Evolutionary conservation across 2,797 vertebrate genomes (phyloP).

Genomic region (Coregonus suidteri): DNA sequence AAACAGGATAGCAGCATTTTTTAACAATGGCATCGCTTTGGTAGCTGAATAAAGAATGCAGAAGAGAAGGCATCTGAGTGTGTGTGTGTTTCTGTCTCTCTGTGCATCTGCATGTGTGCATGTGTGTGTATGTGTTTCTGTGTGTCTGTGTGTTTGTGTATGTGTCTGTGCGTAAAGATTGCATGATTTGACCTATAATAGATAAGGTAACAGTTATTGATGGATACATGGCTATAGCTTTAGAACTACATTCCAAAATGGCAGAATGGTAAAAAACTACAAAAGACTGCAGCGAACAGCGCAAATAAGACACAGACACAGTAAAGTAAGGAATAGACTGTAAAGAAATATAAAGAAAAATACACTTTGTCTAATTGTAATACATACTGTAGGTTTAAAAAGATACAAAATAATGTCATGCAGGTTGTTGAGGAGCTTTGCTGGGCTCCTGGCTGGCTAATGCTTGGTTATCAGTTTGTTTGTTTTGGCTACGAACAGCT

Average conservation of each 20-base stretch:
- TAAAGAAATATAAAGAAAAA: slow-evolving; percentile 68
- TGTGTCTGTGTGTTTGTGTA: neutral
- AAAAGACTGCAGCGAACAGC: slow-evolving; percentile 34
- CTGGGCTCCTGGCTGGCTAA: slow-evolving; percentile 76
- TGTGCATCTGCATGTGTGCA: slow-evolving; percentile 23
- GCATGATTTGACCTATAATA: slow-evolving; percentile 48
- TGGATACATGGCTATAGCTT: slow-evolving; percentile 71
- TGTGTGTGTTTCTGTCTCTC: slow-evolving; percentile 14
- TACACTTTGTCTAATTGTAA: slow-evolving; percentile 62
- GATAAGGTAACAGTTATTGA: slow-evolving; percentile 51
- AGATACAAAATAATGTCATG: slow-evolving; percentile 75
- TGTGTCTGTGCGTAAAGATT: slow-evolving; percentile 22
- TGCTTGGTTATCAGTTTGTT: slow-evolving; percentile 80
- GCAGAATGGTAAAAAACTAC: slow-evolving; percentile 72
- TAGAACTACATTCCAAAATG: slow-evolving; percentile 72
- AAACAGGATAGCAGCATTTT: slow-evolving; percentile 85
- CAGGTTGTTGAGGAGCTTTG: slow-evolving; percentile 70
- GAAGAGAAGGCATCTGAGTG: slow-evolving; percentile 13
- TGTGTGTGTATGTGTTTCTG: slow-evolving; percentile 15
- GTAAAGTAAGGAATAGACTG: slow-evolving; percentile 67
- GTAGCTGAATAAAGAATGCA: slow-evolving; percentile 63
- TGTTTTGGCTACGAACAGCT: slow-evolving; percentile 83
- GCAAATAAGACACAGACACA: slow-evolving; percentile 39
- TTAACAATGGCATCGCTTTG: slow-evolving; percentile 83
- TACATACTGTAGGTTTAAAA: slow-evolving; percentile 54